phyloP scores from a whole-genome alignment of 2,113 vertebrate genomes.

The Saguinus imperator region DNA sequence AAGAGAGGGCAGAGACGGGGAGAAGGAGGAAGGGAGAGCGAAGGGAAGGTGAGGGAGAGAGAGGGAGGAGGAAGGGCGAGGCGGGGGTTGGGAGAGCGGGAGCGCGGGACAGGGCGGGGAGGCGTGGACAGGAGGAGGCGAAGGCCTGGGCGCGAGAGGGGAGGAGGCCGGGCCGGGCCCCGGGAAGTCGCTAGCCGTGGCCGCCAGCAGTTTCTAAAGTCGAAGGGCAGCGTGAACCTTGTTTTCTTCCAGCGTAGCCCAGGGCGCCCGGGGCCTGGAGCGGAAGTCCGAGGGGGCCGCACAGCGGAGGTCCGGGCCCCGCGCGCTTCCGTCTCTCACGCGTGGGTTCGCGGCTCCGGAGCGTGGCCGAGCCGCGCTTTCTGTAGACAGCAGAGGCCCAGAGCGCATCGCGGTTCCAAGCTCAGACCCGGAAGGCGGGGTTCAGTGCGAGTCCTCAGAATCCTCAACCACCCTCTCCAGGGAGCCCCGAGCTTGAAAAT shows the following conservation, averaged over 20 bases:
- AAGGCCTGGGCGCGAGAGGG: neutral
- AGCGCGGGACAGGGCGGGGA: neutral
- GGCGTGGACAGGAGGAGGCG: neutral
- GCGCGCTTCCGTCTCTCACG: too few species aligned
- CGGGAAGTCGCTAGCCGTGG: rapidly evolving
- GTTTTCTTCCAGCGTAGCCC: neutral
- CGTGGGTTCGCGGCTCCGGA: neutral
- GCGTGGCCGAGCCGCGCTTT: neutral
- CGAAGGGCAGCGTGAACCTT: neutral
- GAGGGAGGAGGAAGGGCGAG: too few species aligned
- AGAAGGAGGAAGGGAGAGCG: too few species aligned
- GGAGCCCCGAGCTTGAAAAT: neutral
- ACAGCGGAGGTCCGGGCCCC: neutral
- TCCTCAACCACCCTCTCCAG: neutral
- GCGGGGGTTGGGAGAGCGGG: too few species aligned
- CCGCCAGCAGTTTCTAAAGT: rapidly evolving
- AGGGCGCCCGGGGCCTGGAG: neutral
- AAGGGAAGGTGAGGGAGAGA: neutral
- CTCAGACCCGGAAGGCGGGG: neutral
- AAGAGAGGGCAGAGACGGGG: rapidly evolving
- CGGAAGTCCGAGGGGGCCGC: neutral
- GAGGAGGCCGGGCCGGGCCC: neutral
- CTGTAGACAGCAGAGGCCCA: neutral
- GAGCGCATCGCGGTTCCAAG: rapidly evolving
- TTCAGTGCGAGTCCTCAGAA: neutral